Conservation (phyloP, 1,140 invertebrate genomes). For the Holotrichia oblita region DNA sequence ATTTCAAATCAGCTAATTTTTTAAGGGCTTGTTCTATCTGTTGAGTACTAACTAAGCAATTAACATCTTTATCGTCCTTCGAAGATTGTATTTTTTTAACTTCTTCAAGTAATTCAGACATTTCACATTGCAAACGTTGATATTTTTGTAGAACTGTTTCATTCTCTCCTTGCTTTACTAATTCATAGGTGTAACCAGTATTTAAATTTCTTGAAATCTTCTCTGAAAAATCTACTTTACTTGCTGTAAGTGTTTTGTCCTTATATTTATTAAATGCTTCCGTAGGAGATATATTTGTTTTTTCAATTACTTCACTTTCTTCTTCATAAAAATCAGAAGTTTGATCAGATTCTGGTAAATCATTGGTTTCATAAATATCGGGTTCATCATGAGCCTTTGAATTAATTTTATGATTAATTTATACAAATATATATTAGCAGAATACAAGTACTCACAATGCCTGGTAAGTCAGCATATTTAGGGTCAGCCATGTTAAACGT, state of each 20-base stretch:
- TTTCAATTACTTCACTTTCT: conserved; percentile 80
- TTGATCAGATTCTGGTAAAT: conserved; percentile 90
- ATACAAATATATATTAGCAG: conserved; percentile 23
- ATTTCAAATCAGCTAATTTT: conserved; percentile 66
- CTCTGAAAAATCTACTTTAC: conserved; percentile 84
- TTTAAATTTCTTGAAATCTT: conserved; percentile 73
- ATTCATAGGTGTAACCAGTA: conserved; percentile 84
- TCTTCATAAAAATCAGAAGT: conserved; percentile 76
- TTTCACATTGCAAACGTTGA: conserved; percentile 87
- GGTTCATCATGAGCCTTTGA: conserved; percentile 85
- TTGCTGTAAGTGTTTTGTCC: conserved; percentile 78
- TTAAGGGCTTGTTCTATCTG: conserved; percentile 67
- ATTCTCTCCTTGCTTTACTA: conserved; percentile 77
- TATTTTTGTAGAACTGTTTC: conserved; percentile 89
- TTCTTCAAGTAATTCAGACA: conserved; percentile 85
- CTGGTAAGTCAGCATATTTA: conserved; percentile 89
- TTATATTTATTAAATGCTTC: conserved; percentile 88
- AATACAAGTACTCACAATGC: conserved; percentile 77
- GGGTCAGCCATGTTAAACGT: conserved; percentile 77
- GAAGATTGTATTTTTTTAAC: conserved; percentile 64
- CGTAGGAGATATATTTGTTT: conserved; percentile 75
- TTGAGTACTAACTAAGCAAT: conserved; percentile 64
- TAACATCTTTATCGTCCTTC: conserved; percentile 59
- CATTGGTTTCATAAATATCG: conserved; percentile 90
- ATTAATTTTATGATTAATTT: too few species aligned